Evolutionary conservation across 2,888 invertebrate genomes (phyloP).

Genomic region (Zele albiditarsus): DNA sequence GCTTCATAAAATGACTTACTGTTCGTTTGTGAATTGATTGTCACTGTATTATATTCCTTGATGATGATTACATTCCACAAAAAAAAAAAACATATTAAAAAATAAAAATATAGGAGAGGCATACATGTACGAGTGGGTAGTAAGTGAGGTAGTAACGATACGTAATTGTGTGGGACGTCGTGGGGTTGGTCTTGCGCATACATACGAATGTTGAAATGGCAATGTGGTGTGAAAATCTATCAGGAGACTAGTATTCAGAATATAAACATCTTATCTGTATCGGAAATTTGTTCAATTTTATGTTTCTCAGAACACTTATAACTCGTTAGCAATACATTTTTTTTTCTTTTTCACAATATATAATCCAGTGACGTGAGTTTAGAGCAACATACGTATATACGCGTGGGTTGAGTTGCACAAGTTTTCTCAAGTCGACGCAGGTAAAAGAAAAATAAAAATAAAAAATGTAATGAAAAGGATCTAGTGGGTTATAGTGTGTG

Average conservation of each 20-base stretch:
- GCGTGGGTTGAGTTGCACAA: conserved; percentile 35
- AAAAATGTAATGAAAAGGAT: conserved; percentile 24
- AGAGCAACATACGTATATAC: background rate
- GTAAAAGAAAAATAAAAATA: conserved; percentile 15
- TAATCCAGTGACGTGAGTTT: conserved; percentile 4
- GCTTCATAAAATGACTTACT: conserved; percentile 10
- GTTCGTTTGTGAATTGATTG: conserved; percentile 3
- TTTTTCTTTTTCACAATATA: background rate
- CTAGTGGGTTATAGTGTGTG: conserved; percentile 42
- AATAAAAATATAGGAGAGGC: background rate
- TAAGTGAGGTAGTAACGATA: background rate
- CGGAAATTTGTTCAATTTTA: conserved; percentile 1
- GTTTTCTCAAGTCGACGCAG: background rate
- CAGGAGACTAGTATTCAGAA: background rate
- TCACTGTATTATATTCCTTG: background rate
- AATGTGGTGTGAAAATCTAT: background rate
- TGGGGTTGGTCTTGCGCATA: background rate
- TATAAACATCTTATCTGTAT: background rate
- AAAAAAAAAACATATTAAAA: background rate
- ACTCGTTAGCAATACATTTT: background rate
- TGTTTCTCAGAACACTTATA: conserved; percentile 4
- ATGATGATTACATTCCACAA: background rate
- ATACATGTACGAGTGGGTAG: background rate
- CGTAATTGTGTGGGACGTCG: background rate
- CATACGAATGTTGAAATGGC: background rate